Base-by-base conservation (phyloP, 1,140 invertebrate species). In the Papilio polytes region DNA sequence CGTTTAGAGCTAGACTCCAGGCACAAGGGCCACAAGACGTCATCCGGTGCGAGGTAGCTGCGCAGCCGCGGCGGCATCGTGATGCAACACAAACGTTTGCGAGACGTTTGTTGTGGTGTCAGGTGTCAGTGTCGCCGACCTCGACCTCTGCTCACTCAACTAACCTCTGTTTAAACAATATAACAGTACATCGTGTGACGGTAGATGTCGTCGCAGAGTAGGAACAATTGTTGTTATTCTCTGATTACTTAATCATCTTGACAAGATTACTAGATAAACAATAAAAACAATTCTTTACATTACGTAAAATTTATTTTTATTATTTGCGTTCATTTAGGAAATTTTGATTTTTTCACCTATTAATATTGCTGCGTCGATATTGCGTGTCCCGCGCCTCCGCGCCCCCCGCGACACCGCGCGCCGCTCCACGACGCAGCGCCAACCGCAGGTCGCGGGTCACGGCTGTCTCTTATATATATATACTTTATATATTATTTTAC, bases 91-190 rank as follows among this genome's bases (percentile, higher is more conserved):
- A 63, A 63, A 12, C 10, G 20, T 63, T 63, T 26, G 22, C 22
- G 20, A 22, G 26, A 3, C 63, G 63, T 70, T 36, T 70, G 63
- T 36, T 70, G 53, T 36, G 26, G 13, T 70, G 26, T 70, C 63
- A 31, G 26, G 63, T 31, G 22, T 63, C 59, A 26, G 59, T 18
- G 59, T 63, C 22, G 18, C 18, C 59, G 59, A 63, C 59, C 59
- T 63, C 59, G 18, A 63, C 59, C 59, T 63, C 22, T 63, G 22
- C 59, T 26, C 22, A 63, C 26, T 36, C 10, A 70, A 70, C 26
- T 70, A 15, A 70, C 63, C 26, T 70, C 36, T 70, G 22, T 31
- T 15, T 70, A 70, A 70, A 31, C 31, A 70, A 63, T 63, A 63
- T 31, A 63, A 63, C 2, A 26, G 8, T 26, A 63, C 59, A 63